Evolutionary conservation across 2,888 invertebrate genomes (phyloP).

Genomic region (Zeuzera pyrina): DNA sequence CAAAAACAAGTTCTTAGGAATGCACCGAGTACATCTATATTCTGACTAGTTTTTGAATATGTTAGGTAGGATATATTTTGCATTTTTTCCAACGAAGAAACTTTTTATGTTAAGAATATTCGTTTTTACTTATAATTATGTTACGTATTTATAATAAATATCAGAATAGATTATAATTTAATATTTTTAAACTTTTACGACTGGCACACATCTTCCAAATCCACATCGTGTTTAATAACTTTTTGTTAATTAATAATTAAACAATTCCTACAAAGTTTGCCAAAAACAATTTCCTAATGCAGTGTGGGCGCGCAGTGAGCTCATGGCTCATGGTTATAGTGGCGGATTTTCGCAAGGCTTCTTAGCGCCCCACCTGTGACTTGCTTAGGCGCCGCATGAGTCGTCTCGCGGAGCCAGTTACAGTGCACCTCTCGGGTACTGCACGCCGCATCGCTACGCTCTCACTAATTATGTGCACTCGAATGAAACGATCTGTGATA

Average conservation of each 20-base stretch:
- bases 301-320: conserved; percentile 11
- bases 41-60: not conserved
- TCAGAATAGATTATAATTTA: no score
- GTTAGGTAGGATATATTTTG: no score
- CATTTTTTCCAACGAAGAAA: no score
- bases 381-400: conserved; percentile 48
- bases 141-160: no score
- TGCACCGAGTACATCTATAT: conserved; percentile 32
- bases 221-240: no score
- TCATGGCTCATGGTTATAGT: conserved; percentile 21
- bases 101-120: no score
- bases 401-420: conserved; percentile 32
- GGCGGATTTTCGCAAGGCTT: conserved; percentile 65
- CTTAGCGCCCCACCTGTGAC: conserved; percentile 26
- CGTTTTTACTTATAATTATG: no score
- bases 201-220: no score
- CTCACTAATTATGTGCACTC: conserved; percentile 44
- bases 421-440: conserved; percentile 41
- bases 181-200: no score
- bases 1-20: conserved; percentile 59
- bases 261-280: no score
- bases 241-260: no score
- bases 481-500: conserved; percentile 61
- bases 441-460: conserved; percentile 27
- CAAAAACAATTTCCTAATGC: conserved; percentile 10